Conservation (phyloP, 23 tunicate species). For the Trididemnum miniatum region DNA sequence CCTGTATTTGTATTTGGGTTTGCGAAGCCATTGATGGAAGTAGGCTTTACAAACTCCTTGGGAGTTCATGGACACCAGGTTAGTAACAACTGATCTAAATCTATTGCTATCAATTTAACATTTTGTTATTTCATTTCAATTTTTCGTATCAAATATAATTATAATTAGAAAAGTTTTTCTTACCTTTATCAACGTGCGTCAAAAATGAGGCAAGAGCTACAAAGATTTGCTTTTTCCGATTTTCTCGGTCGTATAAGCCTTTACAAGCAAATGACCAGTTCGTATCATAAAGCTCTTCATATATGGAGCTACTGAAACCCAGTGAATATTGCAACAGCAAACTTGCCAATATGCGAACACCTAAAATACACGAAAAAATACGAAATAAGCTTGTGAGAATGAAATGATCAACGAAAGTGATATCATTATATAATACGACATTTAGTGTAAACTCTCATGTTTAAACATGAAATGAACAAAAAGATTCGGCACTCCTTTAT, state of each 20-base stretch:
- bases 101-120: no score
- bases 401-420: not conserved
- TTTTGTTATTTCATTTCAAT: no score
- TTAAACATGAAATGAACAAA: no score
- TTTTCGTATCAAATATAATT: no score
- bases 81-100: no score
- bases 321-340: conserved; percentile 67
- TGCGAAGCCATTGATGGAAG: no score
- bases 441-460: no score
- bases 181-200: conserved; percentile 45
- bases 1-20: no score
- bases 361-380: conserved; percentile 30
- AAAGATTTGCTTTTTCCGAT: conserved; percentile 59
- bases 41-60: no score
- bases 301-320: conserved; percentile 48
- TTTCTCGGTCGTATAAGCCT: conserved; percentile 62
- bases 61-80: no score
- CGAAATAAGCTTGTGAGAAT: not conserved
- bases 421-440: not conserved
- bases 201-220: conserved; percentile 75
- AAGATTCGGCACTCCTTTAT: no score
- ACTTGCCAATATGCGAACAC: conserved; percentile 72
- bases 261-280: conserved; percentile 58
- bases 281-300: conserved; percentile 38
- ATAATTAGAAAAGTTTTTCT: not conserved